Percentiles rank a stretch among this genome's conserved stretches.
Evolutionary conservation across 2,888 invertebrate genomes (phyloP).

Genomic region (Cybosia mesomella): DNA sequence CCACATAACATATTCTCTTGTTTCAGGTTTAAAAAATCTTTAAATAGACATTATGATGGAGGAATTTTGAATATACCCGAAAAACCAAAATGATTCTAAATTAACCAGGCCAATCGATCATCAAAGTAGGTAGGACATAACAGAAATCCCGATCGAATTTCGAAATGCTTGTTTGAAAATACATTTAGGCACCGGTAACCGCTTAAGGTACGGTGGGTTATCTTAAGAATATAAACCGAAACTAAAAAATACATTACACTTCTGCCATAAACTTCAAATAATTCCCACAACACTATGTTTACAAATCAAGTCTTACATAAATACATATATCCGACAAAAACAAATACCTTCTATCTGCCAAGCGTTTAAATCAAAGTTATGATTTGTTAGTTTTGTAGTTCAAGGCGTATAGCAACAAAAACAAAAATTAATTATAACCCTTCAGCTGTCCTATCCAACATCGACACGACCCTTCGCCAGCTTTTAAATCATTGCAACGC

Average conservation of each 20-base stretch:
- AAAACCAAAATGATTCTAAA: too few relatives aligned
- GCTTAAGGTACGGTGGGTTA: too few relatives aligned
- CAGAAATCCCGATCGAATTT: background rate
- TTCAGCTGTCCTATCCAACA: constrained; percentile 60
- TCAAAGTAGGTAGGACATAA: background rate
- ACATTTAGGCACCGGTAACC: too few relatives aligned
- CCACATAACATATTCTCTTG: background rate
- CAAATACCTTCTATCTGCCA: constrained; percentile 31
- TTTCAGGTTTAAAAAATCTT: background rate
- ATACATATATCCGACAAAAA: constrained; percentile 13
- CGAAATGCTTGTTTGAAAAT: too few relatives aligned
- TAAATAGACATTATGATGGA: background rate
- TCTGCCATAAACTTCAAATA: background rate
- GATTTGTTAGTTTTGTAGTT: constrained; percentile 50
- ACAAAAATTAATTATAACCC: constrained; percentile 60
- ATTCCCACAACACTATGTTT: background rate
- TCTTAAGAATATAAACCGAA: too few relatives aligned
- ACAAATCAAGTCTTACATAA: constrained; percentile 14
- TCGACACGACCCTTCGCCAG: constrained; percentile 80
- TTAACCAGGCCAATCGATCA: background rate
- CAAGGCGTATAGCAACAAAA: constrained; percentile 48
- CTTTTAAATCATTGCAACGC: constrained; percentile 69
- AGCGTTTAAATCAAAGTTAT: constrained; percentile 40
- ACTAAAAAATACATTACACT: background rate
- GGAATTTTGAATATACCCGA: background rate